Evolutionary conservation across 2,888 invertebrate genomes (phyloP).

Genomic region (Dastarcus helophoroides): DNA sequence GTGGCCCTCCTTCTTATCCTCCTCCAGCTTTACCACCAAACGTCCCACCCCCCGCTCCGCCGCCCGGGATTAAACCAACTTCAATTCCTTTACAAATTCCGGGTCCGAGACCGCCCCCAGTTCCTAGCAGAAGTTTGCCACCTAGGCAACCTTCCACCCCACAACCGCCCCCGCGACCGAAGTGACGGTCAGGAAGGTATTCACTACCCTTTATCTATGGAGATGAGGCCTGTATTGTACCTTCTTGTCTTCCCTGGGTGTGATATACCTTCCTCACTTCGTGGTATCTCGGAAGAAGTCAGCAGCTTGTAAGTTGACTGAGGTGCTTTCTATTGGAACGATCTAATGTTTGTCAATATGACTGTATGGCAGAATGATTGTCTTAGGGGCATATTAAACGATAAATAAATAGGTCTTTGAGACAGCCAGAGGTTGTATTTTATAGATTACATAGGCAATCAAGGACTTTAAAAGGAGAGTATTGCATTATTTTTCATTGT

Average conservation of each 20-base stretch:
- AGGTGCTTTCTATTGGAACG: too few species aligned
- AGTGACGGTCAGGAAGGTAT: slow-evolving; percentile 34
- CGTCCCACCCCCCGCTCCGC: slow-evolving; percentile 33
- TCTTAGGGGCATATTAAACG: too few species aligned
- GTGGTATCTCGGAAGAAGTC: too few species aligned
- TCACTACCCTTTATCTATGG: slow-evolving; percentile 33
- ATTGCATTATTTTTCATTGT: too few species aligned
- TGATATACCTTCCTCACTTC: slow-evolving; percentile 11
- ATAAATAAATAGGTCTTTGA: too few species aligned
- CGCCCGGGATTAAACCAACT: slow-evolving; percentile 25
- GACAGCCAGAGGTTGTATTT: too few species aligned
- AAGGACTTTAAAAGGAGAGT: too few species aligned
- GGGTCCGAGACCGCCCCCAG: slow-evolving; percentile 38
- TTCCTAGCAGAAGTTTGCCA: slow-evolving; percentile 43
- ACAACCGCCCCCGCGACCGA: slow-evolving; percentile 36
- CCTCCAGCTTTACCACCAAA: slow-evolving; percentile 34
- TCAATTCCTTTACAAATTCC: slow-evolving; percentile 29
- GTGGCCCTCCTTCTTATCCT: slow-evolving; percentile 34
- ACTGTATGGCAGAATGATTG: too few species aligned
- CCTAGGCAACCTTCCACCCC: slow-evolving; percentile 35
- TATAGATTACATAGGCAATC: too few species aligned
- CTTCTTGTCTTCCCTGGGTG: slow-evolving; percentile 35
- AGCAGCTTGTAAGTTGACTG: too few species aligned
- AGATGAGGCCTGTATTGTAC: slow-evolving; percentile 27
- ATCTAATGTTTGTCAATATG: too few species aligned